phyloP scores from a whole-genome alignment of 2,888 invertebrate species.

The Rhogogaster chlorosoma region DNA sequence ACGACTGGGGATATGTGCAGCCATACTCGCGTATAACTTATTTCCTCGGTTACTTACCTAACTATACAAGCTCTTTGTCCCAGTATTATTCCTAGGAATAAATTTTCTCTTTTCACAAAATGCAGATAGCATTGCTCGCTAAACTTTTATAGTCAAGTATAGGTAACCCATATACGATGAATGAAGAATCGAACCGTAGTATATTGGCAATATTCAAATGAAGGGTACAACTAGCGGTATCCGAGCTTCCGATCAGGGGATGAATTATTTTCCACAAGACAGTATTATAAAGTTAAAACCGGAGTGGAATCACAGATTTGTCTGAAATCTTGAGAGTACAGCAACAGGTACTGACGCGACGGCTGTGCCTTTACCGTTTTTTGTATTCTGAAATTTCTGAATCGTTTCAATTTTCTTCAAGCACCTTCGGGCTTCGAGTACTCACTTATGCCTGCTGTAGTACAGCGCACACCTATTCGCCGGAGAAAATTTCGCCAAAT shows the following conservation, averaged over 20 bases:
- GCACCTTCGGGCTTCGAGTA: neutral
- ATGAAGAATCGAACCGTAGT: neutral
- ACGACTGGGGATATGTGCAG: neutral
- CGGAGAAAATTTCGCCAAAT: neutral
- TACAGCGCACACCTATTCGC: neutral
- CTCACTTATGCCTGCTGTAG: neutral
- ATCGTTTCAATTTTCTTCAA: neutral
- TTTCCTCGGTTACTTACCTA: neutral
- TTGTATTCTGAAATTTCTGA: neutral
- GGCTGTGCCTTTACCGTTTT: neutral
- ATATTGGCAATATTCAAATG: neutral
- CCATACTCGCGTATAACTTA: neutral
- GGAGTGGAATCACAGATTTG: neutral
- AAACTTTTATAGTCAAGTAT: neutral
- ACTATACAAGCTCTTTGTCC: neutral
- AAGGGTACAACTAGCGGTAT: neutral
- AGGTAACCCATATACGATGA: too few relatives aligned
- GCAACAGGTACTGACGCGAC: neutral
- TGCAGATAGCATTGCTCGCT: neutral
- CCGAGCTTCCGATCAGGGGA: neutral
- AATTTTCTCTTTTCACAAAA: neutral
- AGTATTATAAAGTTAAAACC: neutral
- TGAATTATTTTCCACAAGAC: neutral
- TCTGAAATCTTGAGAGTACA: neutral
- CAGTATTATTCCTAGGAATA: neutral